Conservation (phyloP, 2,113 vertebrate species). For the Mellivora capensis region DNA sequence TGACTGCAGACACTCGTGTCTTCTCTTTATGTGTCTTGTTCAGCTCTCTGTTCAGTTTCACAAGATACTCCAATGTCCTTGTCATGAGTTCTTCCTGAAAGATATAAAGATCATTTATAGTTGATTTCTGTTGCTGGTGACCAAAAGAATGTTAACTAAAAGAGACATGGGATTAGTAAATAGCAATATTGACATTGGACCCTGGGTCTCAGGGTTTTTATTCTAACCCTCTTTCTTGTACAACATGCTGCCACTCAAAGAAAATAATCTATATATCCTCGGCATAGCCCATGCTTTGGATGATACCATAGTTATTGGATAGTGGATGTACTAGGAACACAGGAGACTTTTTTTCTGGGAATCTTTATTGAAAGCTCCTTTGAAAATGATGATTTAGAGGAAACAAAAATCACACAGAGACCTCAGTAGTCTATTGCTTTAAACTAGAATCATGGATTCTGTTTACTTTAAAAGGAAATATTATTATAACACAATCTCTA, state of each 20-base stretch:
- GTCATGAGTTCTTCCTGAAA: neutral
- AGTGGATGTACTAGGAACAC: neutral
- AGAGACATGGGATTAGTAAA: neutral
- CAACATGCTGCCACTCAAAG: neutral
- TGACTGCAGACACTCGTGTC: neutral
- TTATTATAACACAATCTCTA: conserved; percentile 40
- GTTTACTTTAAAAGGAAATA: conserved; percentile 44
- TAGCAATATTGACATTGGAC: neutral
- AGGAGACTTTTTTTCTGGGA: neutral
- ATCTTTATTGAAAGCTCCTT: conserved; percentile 39
- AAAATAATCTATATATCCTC: neutral
- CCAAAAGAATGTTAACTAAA: neutral
- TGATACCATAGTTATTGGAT: neutral
- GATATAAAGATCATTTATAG: neutral
- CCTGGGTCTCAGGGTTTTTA: neutral
- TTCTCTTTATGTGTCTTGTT: neutral
- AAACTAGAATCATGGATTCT: conserved; percentile 39
- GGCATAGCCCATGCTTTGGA: neutral
- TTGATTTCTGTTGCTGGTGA: neutral
- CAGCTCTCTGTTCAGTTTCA: neutral
- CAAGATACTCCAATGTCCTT: neutral
- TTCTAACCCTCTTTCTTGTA: neutral
- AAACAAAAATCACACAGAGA: conserved; percentile 40
- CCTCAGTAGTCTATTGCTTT: conserved; percentile 34
- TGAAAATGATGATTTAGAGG: conserved; percentile 25